A percentile compares a stretch with the other conserved stretches of the same genome.
Conservation (phyloP, 2,113 vertebrate genomes). For the Probosciger aterrimus region DNA sequence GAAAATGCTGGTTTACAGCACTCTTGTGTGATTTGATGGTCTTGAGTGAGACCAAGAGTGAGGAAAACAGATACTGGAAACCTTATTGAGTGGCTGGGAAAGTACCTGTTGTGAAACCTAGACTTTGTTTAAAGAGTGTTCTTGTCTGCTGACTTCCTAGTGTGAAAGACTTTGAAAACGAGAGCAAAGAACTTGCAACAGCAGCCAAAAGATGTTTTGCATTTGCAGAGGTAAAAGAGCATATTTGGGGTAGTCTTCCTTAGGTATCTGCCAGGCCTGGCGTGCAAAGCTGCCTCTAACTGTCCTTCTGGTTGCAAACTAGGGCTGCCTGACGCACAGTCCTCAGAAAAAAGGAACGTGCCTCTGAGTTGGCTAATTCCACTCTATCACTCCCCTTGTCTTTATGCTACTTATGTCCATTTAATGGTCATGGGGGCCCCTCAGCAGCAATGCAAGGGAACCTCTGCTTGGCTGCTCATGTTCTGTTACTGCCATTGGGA, state of each 20-base stretch:
- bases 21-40: neutral
- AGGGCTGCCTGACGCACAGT: too few relatives aligned
- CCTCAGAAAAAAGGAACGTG: too few relatives aligned
- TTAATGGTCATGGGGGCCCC: neutral
- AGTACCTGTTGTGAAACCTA: neutral
- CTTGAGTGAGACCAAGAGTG: neutral
- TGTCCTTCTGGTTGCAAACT: too few relatives aligned
- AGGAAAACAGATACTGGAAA: neutral
- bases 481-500: fast-evolving
- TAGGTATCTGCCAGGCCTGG: too few relatives aligned
- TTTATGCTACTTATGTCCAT: neutral
- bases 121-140: neutral
- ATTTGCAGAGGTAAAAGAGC: neutral
- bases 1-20: neutral
- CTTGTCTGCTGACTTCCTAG: neutral
- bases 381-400: neutral
- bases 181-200: neutral
- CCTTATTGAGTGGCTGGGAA: neutral
- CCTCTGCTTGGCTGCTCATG: neutral
- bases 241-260: too few relatives aligned
- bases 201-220: neutral
- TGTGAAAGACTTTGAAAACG: neutral
- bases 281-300: too few relatives aligned
- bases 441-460: neutral
- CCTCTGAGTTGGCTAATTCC: neutral